Evolutionary conservation across 2,113 vertebrate genomes (phyloP).

Genomic region (Mungos mungo): DNA sequence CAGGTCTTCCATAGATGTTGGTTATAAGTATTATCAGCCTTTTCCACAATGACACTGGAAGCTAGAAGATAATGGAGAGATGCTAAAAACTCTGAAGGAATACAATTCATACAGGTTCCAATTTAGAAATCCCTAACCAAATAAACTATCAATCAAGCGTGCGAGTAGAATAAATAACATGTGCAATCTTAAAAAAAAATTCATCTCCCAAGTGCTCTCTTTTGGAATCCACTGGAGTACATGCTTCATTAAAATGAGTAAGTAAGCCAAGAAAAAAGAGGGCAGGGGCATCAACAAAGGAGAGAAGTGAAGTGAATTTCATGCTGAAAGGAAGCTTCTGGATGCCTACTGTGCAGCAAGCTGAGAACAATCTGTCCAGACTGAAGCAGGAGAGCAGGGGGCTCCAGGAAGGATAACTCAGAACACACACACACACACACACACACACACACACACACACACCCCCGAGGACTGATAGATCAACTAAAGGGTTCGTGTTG

Average conservation of each 20-base stretch:
- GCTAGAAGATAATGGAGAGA: background rate
- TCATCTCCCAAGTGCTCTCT: background rate
- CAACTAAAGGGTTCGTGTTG: background rate
- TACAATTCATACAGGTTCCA: background rate
- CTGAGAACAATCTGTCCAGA: slow-evolving; percentile 55
- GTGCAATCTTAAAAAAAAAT: background rate
- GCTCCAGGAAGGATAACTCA: background rate
- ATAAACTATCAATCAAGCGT: background rate
- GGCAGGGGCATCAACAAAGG: background rate
- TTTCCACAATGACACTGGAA: background rate
- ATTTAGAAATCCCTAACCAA: slow-evolving; percentile 8
- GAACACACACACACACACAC: background rate
- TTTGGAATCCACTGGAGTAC: background rate
- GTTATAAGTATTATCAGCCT: background rate
- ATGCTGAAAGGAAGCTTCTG: slow-evolving; percentile 29
- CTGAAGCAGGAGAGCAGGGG: background rate
- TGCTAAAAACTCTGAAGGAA: slow-evolving; percentile 3
- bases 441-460: background rate
- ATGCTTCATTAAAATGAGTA: background rate
- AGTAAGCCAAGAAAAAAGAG: background rate
- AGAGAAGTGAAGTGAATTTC: slow-evolving; percentile 1
- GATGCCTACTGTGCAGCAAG: slow-evolving; percentile 44
- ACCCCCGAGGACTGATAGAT: background rate
- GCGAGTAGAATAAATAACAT: background rate
- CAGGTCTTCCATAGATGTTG: background rate